Percentiles rank a stretch among this genome's conserved stretches.
Evolutionary conservation across 2,797 vertebrate species (phyloP).

Genomic region (Pseudochirops corinnae): DNA sequence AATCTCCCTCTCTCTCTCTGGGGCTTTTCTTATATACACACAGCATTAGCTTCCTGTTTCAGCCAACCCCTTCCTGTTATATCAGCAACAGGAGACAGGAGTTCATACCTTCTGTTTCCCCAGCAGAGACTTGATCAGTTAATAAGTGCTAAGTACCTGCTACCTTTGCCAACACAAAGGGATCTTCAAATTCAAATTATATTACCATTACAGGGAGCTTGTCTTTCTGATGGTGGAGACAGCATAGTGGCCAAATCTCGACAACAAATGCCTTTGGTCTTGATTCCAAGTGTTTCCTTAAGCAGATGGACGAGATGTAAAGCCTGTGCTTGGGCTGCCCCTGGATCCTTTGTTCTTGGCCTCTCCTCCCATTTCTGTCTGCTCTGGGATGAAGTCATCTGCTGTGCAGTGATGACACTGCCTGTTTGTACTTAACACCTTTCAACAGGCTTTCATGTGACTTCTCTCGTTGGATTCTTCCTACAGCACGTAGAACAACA

Average conservation of each 20-base stretch:
- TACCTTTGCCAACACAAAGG: too few species aligned
- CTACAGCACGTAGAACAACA: neutral
- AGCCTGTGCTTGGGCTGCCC: neutral
- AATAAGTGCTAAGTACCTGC: too few species aligned
- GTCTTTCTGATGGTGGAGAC: neutral
- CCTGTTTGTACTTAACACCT: neutral
- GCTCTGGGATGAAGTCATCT: neutral
- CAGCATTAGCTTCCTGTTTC: too few species aligned
- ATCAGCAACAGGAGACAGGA: too few species aligned
- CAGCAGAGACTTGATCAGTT: too few species aligned
- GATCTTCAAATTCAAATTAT: too few species aligned
- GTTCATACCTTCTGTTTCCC: too few species aligned
- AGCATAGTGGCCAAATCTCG: neutral
- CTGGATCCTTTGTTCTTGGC: neutral
- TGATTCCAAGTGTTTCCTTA: neutral
- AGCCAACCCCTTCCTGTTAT: too few species aligned
- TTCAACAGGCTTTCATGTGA: neutral
- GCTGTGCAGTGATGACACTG: neutral
- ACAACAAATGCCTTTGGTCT: neutral
- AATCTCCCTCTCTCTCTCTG: too few species aligned
- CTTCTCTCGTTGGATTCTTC: neutral
- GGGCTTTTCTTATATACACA: too few species aligned
- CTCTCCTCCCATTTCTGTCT: neutral
- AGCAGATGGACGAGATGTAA: neutral
- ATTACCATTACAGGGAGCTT: neutral